Evolutionary conservation across 1,140 invertebrate genomes (phyloP).

Genomic region (Bombus confusus): DNA sequence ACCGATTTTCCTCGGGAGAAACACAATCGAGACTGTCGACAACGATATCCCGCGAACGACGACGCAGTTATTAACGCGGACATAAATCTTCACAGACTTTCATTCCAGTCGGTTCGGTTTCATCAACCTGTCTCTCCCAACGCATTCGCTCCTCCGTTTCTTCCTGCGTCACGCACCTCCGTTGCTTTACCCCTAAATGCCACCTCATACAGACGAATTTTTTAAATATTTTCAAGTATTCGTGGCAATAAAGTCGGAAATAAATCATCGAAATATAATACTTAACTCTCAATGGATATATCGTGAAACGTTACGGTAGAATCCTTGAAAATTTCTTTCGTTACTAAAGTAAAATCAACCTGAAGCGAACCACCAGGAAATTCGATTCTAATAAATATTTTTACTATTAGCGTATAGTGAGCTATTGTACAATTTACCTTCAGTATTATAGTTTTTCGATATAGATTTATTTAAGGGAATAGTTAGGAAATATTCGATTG

Average conservation of each 20-base stretch:
- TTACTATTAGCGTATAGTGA: not conserved
- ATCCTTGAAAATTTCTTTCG: too few species aligned
- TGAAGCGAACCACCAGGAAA: too few species aligned
- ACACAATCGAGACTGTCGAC: conserved; percentile 33
- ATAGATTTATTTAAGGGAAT: not conserved
- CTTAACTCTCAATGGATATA: not conserved
- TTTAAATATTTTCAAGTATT: not conserved
- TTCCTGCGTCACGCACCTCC: too few species aligned
- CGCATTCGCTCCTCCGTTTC: not conserved
- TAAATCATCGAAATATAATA: not conserved
- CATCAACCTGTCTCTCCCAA: conserved; percentile 8
- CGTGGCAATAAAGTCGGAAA: not conserved
- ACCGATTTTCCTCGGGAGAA: conserved; percentile 33
- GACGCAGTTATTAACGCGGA: conserved; percentile 29
- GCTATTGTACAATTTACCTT: not conserved
- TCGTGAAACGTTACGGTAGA: not conserved
- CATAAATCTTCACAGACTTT: conserved; percentile 46
- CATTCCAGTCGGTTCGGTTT: conserved; percentile 29
- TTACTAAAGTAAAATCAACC: not conserved
- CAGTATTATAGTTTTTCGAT: not conserved
- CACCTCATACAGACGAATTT: not conserved
- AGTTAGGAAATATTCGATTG: not conserved
- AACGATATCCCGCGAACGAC: conserved; percentile 12
- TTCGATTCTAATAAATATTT: not conserved
- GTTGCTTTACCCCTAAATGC: not conserved